Percentiles rank a stretch among this genome's conserved stretches.
Conservation (phyloP, 2,888 invertebrate species). For the Seira ritae region DNA sequence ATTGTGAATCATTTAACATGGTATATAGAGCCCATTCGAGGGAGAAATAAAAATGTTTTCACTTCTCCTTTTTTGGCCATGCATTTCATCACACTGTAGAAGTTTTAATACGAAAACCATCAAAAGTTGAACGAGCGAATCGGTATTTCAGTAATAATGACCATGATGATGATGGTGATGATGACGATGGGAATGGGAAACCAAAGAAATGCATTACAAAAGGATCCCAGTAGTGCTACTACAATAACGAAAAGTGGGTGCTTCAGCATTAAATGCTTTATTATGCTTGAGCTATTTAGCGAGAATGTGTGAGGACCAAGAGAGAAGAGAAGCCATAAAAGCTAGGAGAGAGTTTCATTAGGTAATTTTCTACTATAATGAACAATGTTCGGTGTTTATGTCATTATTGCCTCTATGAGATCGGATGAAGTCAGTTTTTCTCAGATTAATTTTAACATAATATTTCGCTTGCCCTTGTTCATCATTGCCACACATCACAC, state of each 20-base stretch:
- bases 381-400: too few relatives aligned
- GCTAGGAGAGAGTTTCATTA: neutral
- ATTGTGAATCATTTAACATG: constrained; percentile 32
- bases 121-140: too few relatives aligned
- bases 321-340: constrained; percentile 41
- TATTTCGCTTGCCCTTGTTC: too few relatives aligned
- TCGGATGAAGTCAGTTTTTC: too few relatives aligned
- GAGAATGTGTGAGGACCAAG: constrained; percentile 49
- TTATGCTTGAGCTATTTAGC: constrained; percentile 30
- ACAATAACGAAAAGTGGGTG: too few relatives aligned
- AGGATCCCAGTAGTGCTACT: neutral
- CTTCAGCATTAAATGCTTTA: too few relatives aligned
- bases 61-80: constrained; percentile 29
- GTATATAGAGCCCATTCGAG: constrained; percentile 31
- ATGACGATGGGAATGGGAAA: constrained; percentile 43
- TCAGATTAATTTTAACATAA: too few relatives aligned
- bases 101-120: too few relatives aligned
- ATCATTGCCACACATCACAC: too few relatives aligned
- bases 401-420: too few relatives aligned
- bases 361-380: too few relatives aligned
- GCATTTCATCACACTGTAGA: neutral
- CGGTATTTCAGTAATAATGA: neutral
- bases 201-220: constrained; percentile 27
- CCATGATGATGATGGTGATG: constrained; percentile 14
- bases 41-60: constrained; percentile 57